Evolutionary conservation across 2,113 vertebrate genomes (phyloP).

Genomic region (Microtus pennsylvanicus): DNA sequence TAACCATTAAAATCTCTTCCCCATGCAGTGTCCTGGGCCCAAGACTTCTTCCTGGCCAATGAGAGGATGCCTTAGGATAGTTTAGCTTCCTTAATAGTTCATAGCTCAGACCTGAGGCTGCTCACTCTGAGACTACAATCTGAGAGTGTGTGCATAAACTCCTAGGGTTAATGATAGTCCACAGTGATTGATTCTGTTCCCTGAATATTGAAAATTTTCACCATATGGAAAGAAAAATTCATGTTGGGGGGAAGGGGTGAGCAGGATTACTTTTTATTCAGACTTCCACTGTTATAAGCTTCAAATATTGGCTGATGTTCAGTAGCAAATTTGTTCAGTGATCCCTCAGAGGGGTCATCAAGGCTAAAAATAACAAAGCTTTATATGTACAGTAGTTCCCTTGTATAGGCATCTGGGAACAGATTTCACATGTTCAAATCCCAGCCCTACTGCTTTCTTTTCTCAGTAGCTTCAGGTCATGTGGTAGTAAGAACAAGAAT

Average conservation of each 20-base stretch:
- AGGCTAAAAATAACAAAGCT: slow-evolving; percentile 6
- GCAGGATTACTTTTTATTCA: slow-evolving; percentile 2
- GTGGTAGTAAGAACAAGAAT: not conserved
- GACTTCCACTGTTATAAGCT: not conserved
- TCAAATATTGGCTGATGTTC: not conserved
- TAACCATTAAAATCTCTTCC: slow-evolving; percentile 27
- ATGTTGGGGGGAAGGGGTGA: not conserved
- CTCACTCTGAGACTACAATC: not conserved
- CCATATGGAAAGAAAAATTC: not conserved
- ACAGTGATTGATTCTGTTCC: slow-evolving; percentile 14
- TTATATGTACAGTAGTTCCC: not conserved
- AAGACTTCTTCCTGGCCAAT: not conserved
- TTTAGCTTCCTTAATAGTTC: not conserved
- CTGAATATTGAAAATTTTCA: slow-evolving; percentile 11
- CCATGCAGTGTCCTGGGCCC: not conserved
- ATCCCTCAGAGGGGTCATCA: not conserved
- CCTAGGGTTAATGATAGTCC: not conserved
- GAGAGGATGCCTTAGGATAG: not conserved
- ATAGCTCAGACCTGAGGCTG: slow-evolving; percentile 28
- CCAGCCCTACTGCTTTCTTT: slow-evolving; percentile 19
- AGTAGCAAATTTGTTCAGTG: slow-evolving; percentile 3
- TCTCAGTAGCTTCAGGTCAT: not conserved
- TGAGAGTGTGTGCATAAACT: not conserved
- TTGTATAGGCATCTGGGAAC: not conserved
- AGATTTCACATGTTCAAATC: slow-evolving; percentile 17